Conservation (phyloP, 2,888 invertebrate genomes). For the Mellilla xanthometata region DNA sequence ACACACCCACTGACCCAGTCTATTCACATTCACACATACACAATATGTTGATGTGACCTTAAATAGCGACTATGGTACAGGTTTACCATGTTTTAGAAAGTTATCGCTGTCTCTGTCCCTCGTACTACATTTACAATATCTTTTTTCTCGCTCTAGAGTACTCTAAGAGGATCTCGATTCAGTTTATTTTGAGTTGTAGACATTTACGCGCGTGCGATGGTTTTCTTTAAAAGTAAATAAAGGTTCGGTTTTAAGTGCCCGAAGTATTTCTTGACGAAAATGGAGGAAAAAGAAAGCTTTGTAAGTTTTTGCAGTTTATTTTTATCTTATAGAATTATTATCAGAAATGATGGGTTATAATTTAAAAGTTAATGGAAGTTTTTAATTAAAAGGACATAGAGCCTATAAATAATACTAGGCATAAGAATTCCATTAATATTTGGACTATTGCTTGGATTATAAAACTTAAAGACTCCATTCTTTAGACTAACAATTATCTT, state of each 20-base stretch:
- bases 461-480: too few species aligned
- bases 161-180: slow-evolving; percentile 39
- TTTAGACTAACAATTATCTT: too few species aligned
- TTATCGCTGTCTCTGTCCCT: slow-evolving; percentile 45
- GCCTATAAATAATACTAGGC: too few species aligned
- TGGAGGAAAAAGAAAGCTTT: slow-evolving; percentile 28
- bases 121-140: slow-evolving; percentile 19
- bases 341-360: too few species aligned
- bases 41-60: slow-evolving; percentile 69
- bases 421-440: too few species aligned
- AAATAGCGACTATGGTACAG: slow-evolving; percentile 51
- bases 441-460: too few species aligned
- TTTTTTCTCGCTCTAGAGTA: slow-evolving; percentile 40
- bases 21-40: slow-evolving; percentile 4
- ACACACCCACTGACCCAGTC: too few species aligned
- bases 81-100: slow-evolving; percentile 70
- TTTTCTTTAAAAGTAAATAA: slow-evolving; percentile 29
- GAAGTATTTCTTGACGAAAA: slow-evolving; percentile 21
- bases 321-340: too few species aligned
- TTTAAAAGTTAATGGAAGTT: too few species aligned
- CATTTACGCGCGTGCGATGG: slow-evolving; percentile 39
- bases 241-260: slow-evolving; percentile 14
- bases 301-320: too few species aligned
- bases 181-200: slow-evolving; percentile 37
- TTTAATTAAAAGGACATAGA: too few species aligned